Base-by-base conservation (phyloP, 2,797 vertebrate species). In the Hozukius guyotensis region DNA sequence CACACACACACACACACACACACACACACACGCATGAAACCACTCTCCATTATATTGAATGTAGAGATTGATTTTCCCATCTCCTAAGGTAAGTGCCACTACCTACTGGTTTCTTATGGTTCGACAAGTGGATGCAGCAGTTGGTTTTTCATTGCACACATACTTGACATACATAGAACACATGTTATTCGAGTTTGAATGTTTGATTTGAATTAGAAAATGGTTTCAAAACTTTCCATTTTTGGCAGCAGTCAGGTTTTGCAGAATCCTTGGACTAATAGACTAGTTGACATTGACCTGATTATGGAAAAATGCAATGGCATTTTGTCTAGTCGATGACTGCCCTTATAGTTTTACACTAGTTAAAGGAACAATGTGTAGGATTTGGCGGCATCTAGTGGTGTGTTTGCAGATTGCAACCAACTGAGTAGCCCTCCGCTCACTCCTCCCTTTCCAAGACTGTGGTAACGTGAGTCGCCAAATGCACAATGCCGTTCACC, bases 11-110 rank as follows among this genome's bases (percentile, higher is more conserved):
- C n/a, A 64, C 61, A 72, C 66, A 38, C n/a, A 69, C 31, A 62
- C 46, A 56, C 9, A 75, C 36, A 72, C 52, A 75, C 24, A 59
- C 14, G 59, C 55, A 77, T 18, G 1, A 75, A 76, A 78, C 27
- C 20, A 72, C 22, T 61, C 10, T 3, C 9, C 10, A 69, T 72
- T 46, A 62, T 4, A 62, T 4, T 25, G 38, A 56, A 76, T 72
- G 34, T 57, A 57, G 32, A 85, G 46, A 75, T 36, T 57, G 55
- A 81, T 79, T 90, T 83, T 61, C 68, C 62, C 57, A 73, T 87
- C 69, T 55, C 24, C 65, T 52, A 89, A 95, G 95, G 95, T 96
- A 95, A 93, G 95, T 95, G 86, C 72, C 72, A 77, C 85, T 85
- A 84, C 53, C 53, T 73, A 20, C 18, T 75, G 68, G 13, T 68